These are phyloP conservation scores for Agrotis segetum DNA, from an alignment of 2,888 invertebrate genomes.

Conservation along the genomic window DNA sequence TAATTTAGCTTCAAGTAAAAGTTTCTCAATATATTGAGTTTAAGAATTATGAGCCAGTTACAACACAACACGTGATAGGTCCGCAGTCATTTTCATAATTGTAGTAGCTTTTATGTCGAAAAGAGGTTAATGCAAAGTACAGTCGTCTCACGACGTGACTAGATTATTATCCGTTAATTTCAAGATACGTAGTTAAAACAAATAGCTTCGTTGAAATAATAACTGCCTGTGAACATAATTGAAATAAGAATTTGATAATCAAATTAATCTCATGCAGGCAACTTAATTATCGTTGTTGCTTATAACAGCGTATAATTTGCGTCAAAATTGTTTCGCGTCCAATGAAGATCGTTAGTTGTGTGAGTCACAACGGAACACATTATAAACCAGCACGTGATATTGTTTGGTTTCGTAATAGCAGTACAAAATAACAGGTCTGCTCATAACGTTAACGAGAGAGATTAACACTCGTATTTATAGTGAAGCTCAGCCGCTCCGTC, in stretches of 20 bases:
- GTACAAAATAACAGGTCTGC: slow-evolving; percentile 85
- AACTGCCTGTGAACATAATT: slow-evolving; percentile 84
- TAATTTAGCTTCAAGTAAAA: slow-evolving; percentile 36
- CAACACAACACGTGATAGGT: slow-evolving; percentile 61
- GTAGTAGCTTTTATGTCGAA: slow-evolving; percentile 57
- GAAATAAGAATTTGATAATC: slow-evolving; percentile 88
- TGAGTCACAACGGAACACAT: slow-evolving; percentile 76
- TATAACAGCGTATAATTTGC: slow-evolving; percentile 88
- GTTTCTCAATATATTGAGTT: slow-evolving; percentile 39
- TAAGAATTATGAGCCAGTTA: slow-evolving; percentile 51
- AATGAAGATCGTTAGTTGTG: slow-evolving; percentile 83
- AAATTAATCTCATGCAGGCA: slow-evolving; percentile 86
- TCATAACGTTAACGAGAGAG: slow-evolving; percentile 81
- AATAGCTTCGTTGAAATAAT: slow-evolving; percentile 82
- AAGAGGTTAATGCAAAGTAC: slow-evolving; percentile 61
- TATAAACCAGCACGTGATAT: slow-evolving; percentile 82
- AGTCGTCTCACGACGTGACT: slow-evolving; percentile 58
- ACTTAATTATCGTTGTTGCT: slow-evolving; percentile 86
- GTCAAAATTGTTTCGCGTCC: slow-evolving; percentile 87
- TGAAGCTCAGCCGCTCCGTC: slow-evolving; percentile 55
- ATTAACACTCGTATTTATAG: slow-evolving; percentile 78
- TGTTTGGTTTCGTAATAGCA: slow-evolving; percentile 87
- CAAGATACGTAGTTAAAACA: slow-evolving; percentile 73
- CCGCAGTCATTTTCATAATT: slow-evolving; percentile 61
- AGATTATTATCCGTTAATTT: slow-evolving; percentile 66